Evolutionary conservation across 2,113 vertebrate species (phyloP), one percentile per base, ranked within the genome.

Genomic region (Microtus ochrogaster): DNA sequence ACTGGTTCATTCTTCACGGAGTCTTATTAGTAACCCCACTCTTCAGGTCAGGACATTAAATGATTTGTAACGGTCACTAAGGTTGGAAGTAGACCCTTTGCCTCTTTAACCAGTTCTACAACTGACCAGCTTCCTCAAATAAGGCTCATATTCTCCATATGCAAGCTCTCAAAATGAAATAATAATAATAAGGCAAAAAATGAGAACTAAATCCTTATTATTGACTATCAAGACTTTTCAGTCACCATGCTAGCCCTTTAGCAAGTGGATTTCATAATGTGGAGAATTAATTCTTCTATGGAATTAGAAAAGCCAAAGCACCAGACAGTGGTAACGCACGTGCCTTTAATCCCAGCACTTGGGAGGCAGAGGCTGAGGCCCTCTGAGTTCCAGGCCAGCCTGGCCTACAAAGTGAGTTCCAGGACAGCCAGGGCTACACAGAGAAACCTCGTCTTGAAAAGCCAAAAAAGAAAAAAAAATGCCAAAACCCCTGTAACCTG

Each of bases 141-240:
- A 83, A 94, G 85, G 1, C 13, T 89, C 47, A 16, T 66, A 68
- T 78, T 93, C 72, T 70, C 24, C 47, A 83, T 4, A 93, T 72
- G 76, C 0, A 76, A 0, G 47, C 21, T 95, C 66, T 91, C 70
- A 49, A 96, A 93, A 70, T 79, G 87, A 92, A 91, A 79, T 89
- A 87, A 94, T 73, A 73, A 74, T 17, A 89, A 77, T 24, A 78
- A 95, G 52, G 47, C 3, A 49, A 90, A 88, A 89, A 58, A 44
- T 47, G 36, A 96, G 19, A 87, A 49, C 63, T 61, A 65, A 65
- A 33, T 77, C 24, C 5, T 92, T 93, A 70, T 76, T 24, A 72
- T 28, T 70, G 5, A 28, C 12, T 44, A 58, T 47, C 14, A 68
- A 86, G 66, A 92, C 58, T 94, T 95, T 49, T 22, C 47, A 96